Conservation (phyloP, 1,140 invertebrate species). For the Aphelenchoides fujianensis region DNA sequence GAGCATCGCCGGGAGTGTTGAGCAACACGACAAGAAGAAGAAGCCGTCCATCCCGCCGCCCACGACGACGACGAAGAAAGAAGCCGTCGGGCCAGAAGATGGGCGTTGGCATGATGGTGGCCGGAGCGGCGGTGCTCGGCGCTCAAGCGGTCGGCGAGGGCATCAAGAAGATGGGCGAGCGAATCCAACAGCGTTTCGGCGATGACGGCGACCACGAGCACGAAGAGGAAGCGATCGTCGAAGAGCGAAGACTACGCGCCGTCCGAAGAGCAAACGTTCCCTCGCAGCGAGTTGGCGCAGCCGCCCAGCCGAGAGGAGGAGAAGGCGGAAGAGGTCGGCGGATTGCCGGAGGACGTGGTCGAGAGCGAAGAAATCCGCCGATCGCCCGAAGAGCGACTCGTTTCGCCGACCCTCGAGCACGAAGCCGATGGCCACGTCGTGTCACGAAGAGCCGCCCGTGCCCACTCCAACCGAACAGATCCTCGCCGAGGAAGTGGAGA, state of each 20-base stretch:
- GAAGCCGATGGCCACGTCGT: not conserved
- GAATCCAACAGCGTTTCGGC: not conserved
- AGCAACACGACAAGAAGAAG: too few species aligned
- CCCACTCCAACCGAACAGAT: not conserved
- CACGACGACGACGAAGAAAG: too few species aligned
- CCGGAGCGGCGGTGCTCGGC: conserved; percentile 14
- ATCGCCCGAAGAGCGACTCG: not conserved
- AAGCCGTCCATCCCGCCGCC: too few species aligned
- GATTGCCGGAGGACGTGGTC: not conserved
- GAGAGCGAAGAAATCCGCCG: conserved; percentile 16
- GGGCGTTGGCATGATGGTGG: conserved; percentile 7
- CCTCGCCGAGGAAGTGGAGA: not conserved
- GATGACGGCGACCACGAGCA: not conserved
- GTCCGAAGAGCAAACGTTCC: not conserved
- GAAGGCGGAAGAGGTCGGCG: not conserved
- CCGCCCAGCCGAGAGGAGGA: too few species aligned
- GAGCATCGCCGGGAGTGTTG: too few species aligned
- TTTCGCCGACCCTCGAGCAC: not conserved
- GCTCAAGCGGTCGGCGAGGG: conserved; percentile 1
- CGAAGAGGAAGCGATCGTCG: conserved; percentile 13
- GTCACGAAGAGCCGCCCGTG: not conserved
- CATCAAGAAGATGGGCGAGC: not conserved
- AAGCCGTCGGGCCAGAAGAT: not conserved
- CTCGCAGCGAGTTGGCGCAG: not conserved
- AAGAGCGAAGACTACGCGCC: conserved; percentile 6